These are phyloP conservation scores for Bagarius yarrelli DNA, from an alignment of 2,113 vertebrate genomes.

Conservation along the genomic window DNA sequence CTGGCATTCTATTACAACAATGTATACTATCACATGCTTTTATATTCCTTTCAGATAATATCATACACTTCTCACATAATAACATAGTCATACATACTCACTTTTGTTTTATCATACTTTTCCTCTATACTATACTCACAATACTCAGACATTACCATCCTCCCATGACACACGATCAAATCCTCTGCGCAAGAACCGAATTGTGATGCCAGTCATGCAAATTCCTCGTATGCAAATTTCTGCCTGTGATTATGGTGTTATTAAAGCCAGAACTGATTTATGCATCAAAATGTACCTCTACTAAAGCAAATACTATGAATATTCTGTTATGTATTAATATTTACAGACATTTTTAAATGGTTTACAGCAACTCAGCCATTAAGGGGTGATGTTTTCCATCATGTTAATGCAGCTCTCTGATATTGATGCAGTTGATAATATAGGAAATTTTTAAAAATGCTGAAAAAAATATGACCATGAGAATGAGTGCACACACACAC, in stretches of 20 bases:
- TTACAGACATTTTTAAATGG: background rate
- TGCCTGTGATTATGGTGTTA: conserved; percentile 1
- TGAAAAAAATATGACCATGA: conserved; percentile 39
- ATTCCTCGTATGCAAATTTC: background rate
- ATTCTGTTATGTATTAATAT: background rate
- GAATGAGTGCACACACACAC: background rate
- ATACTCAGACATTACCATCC: background rate
- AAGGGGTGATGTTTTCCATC: background rate
- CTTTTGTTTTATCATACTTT: background rate
- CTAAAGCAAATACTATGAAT: background rate
- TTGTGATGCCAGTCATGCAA: background rate
- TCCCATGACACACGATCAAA: background rate
- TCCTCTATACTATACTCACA: background rate
- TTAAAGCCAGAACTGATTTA: background rate
- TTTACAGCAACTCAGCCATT: background rate
- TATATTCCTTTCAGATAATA: background rate
- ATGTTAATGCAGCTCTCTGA: background rate
- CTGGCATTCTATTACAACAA: background rate
- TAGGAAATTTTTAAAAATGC: conserved; percentile 22
- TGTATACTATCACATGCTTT: background rate
- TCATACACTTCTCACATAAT: background rate
- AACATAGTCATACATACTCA: too few relatives aligned
- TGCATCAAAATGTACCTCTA: background rate
- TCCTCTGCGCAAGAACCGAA: background rate
- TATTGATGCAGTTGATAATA: conserved; percentile 6